A percentile compares a stretch with the other conserved stretches of the same genome.
Evolutionary conservation across 2,113 vertebrate species (phyloP).

Genomic region (Chloroceryle aenea): DNA sequence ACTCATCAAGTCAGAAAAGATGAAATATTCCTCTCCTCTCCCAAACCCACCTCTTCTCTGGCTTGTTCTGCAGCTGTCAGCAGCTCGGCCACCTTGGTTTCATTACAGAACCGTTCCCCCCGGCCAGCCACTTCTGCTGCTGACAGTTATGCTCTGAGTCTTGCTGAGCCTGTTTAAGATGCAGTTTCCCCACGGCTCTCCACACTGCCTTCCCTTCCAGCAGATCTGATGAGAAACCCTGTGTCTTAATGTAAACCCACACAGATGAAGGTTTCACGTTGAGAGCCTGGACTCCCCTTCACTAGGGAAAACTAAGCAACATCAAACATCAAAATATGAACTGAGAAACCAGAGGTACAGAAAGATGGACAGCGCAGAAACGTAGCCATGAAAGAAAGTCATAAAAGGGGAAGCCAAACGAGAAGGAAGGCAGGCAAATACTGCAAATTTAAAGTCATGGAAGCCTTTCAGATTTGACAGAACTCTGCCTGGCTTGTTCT

Average conservation of each 20-base stretch:
- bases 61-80: constrained; percentile 47
- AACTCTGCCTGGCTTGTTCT: background rate
- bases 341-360: background rate
- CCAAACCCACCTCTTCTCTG: constrained; percentile 50
- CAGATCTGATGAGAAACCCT: background rate
- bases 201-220: background rate
- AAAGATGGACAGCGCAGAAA: background rate
- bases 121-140: constrained; percentile 45
- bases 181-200: background rate
- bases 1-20: constrained; percentile 55
- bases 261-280: accelerated
- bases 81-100: constrained; percentile 59
- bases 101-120: background rate
- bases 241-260: background rate
- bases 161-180: background rate
- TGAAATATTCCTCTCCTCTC: constrained; percentile 53
- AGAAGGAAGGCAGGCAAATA: background rate
- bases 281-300: background rate
- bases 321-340: background rate
- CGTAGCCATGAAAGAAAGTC: background rate
- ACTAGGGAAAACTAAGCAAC: background rate
- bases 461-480: background rate
- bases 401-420: background rate
- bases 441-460: background rate
- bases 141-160: constrained; percentile 53